Evolutionary conservation across 2,797 vertebrate genomes (phyloP), one percentile per base, ranked within the genome.

Genomic region (Anisognathus igniventris): DNA sequence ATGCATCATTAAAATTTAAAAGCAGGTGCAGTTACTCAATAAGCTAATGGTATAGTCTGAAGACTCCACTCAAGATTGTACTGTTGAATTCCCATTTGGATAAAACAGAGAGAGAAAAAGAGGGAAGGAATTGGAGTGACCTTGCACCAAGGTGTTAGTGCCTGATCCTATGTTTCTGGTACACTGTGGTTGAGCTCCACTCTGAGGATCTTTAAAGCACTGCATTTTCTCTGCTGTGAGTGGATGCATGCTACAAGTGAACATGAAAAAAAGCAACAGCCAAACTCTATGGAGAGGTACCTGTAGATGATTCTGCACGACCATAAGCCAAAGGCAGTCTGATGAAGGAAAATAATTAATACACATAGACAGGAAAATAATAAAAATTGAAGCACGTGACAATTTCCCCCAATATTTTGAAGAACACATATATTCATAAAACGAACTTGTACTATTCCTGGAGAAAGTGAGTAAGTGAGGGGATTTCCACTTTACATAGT

Each of bases 1-100:
- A 97, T 97, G 96, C 96, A 97, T 97, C 97, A 97, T 98, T 98
- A 98, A 98, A 98, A 97, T 97, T 98, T 98, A 97, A 98, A 98
- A 96, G 95, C 96, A 98, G 97, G 95, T 97, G 85, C 94, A 96
- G 95, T 96, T 98, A 95, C 90, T 97, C 98, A 98, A 98, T 97
- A 98, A 98, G 93, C 91, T 98, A 98, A 98, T 98, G 96, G 96
- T 97, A 97, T 96, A 97, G 96, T 97, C 96, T 97, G 97, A 97
- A 96, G 91, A 95, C 92, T 97, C 92, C 88, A 96, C 95, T 98
- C 96, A 97, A 96, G 97, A 97, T 35, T 96, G 92, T 96, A 97
- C 96, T 97, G 96, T 96, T 96, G 94, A 97, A 98, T 97, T 97
- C 98, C 96, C 97, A 86, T 64, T 94, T 95, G 97, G 93, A 96